Evolutionary conservation across 2,113 vertebrate species (phyloP).

Genomic region (Cryptotis parvus): DNA sequence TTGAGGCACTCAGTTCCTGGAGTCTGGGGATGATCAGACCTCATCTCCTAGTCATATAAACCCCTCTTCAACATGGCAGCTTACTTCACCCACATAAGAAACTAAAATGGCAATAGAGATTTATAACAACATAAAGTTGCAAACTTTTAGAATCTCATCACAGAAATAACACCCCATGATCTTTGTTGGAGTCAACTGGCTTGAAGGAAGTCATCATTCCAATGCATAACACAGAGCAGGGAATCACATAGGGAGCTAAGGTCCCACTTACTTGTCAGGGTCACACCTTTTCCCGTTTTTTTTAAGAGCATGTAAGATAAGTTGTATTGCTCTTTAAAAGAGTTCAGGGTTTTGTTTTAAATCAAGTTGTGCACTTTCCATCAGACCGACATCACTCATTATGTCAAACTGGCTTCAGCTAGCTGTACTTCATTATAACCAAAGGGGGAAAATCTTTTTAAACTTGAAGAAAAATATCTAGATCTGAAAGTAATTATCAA

Average conservation of each 20-base stretch:
- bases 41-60: neutral
- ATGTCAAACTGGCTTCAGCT: constrained; percentile 65
- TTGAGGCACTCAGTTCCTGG: neutral
- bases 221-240: neutral
- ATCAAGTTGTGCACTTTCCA: constrained; percentile 78
- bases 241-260: no score
- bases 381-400: constrained; percentile 59
- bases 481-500: constrained; percentile 77
- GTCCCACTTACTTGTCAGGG: no score
- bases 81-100: neutral
- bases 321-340: constrained; percentile 81
- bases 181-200: neutral
- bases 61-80: neutral
- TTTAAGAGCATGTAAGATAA: constrained; percentile 72
- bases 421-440: constrained; percentile 67
- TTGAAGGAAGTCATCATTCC: neutral
- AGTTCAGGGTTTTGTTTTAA: constrained; percentile 76
- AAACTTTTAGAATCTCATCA: neutral
- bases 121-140: neutral
- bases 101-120: neutral
- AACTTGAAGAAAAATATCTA: constrained; percentile 75
- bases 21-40: neutral
- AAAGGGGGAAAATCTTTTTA: constrained; percentile 51
- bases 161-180: neutral
- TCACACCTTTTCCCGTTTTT: no score